Base-by-base conservation (phyloP, 1,140 invertebrate species). In the Aphaenogaster floridana region DNA sequence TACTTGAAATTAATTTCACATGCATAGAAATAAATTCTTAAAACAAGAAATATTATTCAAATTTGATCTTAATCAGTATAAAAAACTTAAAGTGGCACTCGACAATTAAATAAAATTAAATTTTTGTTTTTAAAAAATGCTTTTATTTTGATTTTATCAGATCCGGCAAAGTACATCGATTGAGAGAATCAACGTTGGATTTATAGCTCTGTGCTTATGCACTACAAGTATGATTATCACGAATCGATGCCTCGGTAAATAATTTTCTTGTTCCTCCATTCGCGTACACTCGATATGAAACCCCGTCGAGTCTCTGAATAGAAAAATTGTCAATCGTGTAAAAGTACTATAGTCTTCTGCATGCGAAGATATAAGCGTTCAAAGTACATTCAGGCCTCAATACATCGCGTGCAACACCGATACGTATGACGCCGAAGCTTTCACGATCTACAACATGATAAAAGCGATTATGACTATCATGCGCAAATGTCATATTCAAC, bases 321-420 rank as follows among this genome's bases (percentile, higher is more conserved):
- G 45, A 57, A 42, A 42, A 76, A 74, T 84, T 50, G 34, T 45
- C 59, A 50, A 74, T 84, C 13, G 13, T 39, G 54, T 76, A 61
- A 76, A 83, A 76, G 45, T 17, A 66, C 21, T 42, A 54, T 80
- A 66, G 78, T 36, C 36, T 66, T 64, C 9, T 15, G 36, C 64
- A 81, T 34, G 39, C 61, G 3, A 57, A 52, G 2, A 39, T 34
- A 80, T 66, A 78, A 80, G 48, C 28, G n/a, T n/a, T 15, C 11
- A 28, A 54, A 66, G 59, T 15, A 85, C 45, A 13, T 64, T 42
- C 21, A 77, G 17, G 1, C 48, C 36, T 90, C 15, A 90, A 42
- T 86, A 89, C 83, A 89, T 86, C 1, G 89, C 83, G 11, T 74
- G 66, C 5, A 90, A 57, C 59, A 90, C 54, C 0, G 88, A 90